Evolutionary conservation across 2,113 vertebrate genomes (phyloP).

Genomic region (Alethe castanea): DNA sequence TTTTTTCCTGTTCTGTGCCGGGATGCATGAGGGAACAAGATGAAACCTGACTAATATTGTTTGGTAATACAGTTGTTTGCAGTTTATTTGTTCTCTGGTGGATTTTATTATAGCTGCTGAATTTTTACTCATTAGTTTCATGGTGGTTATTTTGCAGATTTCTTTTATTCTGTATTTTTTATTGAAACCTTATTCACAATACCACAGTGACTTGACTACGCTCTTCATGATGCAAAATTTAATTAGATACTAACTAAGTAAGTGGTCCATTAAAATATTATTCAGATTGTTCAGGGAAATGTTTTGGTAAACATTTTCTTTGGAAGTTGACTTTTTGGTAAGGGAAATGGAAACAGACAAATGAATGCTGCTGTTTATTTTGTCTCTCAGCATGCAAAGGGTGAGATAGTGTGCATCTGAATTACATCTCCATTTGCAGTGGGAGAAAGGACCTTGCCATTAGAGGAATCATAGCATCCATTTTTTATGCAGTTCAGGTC

Average conservation of each 20-base stretch:
- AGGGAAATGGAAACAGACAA: slow-evolving; percentile 35
- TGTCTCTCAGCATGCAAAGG: slow-evolving; percentile 28
- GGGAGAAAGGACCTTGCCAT: slow-evolving; percentile 45
- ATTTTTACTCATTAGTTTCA: slow-evolving; percentile 67
- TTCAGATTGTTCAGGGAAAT: slow-evolving; percentile 52
- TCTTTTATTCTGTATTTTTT: slow-evolving; percentile 56
- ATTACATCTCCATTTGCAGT: slow-evolving; percentile 49
- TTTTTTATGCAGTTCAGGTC: slow-evolving; percentile 53
- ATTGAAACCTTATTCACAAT: slow-evolving; percentile 61
- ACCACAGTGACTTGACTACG: slow-evolving; percentile 50
- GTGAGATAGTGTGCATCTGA: slow-evolving; percentile 45
- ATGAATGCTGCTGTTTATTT: slow-evolving; percentile 33
- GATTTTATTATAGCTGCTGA: slow-evolving; percentile 57
- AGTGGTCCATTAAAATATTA: slow-evolving; percentile 63
- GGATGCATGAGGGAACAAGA: slow-evolving; percentile 12
- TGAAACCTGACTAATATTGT: slow-evolving; percentile 55
- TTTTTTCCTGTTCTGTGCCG: background rate
- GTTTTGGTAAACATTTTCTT: slow-evolving; percentile 47
- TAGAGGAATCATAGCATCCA: slow-evolving; percentile 50
- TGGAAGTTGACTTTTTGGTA: slow-evolving; percentile 54
- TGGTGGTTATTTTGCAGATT: slow-evolving; percentile 60
- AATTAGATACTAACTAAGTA: slow-evolving; percentile 60
- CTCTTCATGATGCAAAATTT: slow-evolving; percentile 53
- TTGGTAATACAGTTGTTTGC: slow-evolving; percentile 40
- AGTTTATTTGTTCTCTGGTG: slow-evolving; percentile 57